Conservation (phyloP, 2,113 vertebrate genomes). For the Brachypteracias leptosomus region DNA sequence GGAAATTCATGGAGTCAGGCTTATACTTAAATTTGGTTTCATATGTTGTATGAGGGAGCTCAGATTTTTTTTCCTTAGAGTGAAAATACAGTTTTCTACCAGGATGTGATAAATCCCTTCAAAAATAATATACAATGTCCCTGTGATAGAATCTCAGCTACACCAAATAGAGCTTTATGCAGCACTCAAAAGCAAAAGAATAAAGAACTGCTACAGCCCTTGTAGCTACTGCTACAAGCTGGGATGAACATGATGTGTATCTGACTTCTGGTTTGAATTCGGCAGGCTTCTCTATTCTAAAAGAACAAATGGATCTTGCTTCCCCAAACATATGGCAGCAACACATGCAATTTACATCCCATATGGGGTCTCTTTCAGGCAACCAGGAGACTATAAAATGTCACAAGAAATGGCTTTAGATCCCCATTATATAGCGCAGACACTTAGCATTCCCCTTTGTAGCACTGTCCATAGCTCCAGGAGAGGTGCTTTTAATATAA, state of each 20-base stretch:
- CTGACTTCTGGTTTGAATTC: constrained; percentile 37
- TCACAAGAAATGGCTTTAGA: neutral
- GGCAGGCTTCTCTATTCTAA: constrained; percentile 28
- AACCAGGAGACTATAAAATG: neutral
- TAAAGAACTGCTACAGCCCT: neutral
- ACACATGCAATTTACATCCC: constrained; percentile 47
- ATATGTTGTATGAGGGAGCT: neutral
- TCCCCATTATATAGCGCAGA: neutral
- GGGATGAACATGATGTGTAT: neutral
- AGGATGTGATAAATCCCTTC: neutral
- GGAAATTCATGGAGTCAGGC: neutral
- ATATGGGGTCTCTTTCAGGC: constrained; percentile 38
- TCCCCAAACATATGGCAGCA: constrained; percentile 49
- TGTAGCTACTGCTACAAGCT: neutral
- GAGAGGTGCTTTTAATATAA: neutral
- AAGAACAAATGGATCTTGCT: constrained; percentile 38
- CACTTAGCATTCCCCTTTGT: neutral
- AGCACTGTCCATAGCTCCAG: neutral
- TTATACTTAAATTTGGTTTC: neutral
- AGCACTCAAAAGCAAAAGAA: neutral
- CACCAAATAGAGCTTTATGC: neutral
- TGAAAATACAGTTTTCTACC: neutral
- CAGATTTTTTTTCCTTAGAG: neutral
- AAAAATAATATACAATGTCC: neutral
- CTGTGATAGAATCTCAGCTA: neutral